These are phyloP conservation scores for Peromyscus eremicus DNA, from an alignment of 2,797 vertebrate species.

Conservation along the genomic window DNA sequence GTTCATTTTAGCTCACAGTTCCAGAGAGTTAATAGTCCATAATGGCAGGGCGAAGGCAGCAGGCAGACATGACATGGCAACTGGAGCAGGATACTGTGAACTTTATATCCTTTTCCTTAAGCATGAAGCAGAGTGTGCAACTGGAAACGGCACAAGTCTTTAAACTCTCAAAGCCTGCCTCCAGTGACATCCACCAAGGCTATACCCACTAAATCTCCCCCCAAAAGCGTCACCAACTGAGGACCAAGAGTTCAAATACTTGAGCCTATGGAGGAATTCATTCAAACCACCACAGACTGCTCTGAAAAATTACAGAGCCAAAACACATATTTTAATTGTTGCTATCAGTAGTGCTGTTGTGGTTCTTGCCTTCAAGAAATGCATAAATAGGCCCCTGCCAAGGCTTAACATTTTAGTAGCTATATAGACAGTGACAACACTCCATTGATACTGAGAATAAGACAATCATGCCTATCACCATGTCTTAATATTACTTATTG, in stretches of 20 bases:
- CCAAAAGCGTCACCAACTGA: not conserved
- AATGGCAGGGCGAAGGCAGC: not conserved
- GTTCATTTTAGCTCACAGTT: not conserved
- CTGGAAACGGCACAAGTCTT: not conserved
- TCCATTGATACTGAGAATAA: constrained; percentile 26
- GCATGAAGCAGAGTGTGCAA: not conserved
- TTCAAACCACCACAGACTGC: not conserved
- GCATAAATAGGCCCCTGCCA: not conserved
- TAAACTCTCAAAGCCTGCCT: not conserved
- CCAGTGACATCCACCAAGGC: not conserved
- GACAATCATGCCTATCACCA: not conserved
- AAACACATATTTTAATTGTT: not conserved
- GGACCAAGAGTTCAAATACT: not conserved
- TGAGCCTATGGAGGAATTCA: not conserved
- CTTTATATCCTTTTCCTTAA: not conserved
- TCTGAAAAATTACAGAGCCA: constrained; percentile 31
- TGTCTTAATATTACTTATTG: not conserved
- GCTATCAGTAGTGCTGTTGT: not conserved
- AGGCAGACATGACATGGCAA: not conserved
- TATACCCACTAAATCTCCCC: not conserved
- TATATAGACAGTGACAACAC: not conserved
- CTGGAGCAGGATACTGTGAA: not conserved
- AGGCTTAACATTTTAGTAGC: not conserved
- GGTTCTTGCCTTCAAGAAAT: constrained; percentile 13
- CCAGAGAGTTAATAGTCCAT: not conserved